Percentiles rank a stretch among this genome's conserved stretches.
phyloP scores from a whole-genome alignment of 2,113 vertebrate genomes.

The Circaetus gallicus region DNA sequence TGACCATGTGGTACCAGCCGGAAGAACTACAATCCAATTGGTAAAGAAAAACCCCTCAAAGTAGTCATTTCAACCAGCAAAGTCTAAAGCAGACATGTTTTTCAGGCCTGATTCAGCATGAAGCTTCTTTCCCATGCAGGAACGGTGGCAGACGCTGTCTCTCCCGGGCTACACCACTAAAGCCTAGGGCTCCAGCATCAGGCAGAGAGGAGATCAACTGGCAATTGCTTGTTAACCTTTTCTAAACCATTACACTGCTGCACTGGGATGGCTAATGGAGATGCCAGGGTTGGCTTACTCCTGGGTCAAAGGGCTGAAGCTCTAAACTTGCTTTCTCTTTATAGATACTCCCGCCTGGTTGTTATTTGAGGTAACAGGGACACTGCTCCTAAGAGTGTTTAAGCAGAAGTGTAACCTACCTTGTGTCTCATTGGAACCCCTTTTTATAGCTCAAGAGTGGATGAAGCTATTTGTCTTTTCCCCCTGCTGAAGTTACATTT shows the following conservation, averaged over 20 bases:
- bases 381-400: background rate
- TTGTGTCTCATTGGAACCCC: background rate
- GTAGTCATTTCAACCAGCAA: background rate
- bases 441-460: background rate
- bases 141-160: accelerated
- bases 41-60: background rate
- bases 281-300: background rate
- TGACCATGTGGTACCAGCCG: background rate
- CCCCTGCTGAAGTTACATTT: background rate
- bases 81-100: background rate
- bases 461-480: background rate
- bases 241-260: background rate
- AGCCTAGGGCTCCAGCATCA: background rate
- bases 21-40: background rate
- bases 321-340: background rate
- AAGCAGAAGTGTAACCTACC: background rate
- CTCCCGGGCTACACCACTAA: too few species aligned
- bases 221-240: background rate
- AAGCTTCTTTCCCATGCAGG: background rate
- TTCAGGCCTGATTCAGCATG: background rate
- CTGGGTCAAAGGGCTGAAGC: background rate
- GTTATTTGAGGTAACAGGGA: background rate
- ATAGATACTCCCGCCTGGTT: background rate
- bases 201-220: background rate
- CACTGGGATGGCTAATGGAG: background rate